phyloP scores from a whole-genome alignment of 1,140 invertebrate species.

The Heliconius eleuchia region DNA sequence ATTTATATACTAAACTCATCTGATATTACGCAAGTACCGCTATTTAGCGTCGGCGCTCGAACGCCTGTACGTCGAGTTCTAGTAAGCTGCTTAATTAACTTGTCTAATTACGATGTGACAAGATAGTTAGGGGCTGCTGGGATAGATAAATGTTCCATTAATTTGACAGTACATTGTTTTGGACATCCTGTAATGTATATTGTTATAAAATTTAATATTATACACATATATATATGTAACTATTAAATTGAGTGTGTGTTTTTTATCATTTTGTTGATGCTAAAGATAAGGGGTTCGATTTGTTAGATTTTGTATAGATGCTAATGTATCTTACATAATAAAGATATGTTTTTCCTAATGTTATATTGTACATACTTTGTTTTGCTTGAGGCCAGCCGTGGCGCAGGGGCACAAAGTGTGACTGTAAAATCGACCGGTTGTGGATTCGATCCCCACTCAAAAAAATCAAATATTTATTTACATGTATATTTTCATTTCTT shows the following conservation, averaged over 20 bases:
- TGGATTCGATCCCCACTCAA: no score
- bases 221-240: background rate
- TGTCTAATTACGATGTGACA: slow-evolving; percentile 37
- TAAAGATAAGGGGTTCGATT: no score
- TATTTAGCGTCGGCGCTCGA: slow-evolving; percentile 26
- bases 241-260: background rate
- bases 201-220: background rate
- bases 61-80: slow-evolving; percentile 21
- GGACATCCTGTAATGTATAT: background rate
- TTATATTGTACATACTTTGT: no score
- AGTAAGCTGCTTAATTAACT: slow-evolving; percentile 34
- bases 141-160: slow-evolving; percentile 33
- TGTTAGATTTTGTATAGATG: no score
- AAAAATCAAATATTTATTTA: no score
- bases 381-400: no score
- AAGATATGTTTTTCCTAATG: no score
- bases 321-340: no score
- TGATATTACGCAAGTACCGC: slow-evolving; percentile 24
- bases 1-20: slow-evolving; percentile 24
- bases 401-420: no score
- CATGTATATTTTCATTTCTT: no score
- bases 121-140: slow-evolving; percentile 29
- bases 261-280: no score
- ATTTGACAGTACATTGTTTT: slow-evolving; percentile 24
- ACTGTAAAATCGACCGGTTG: no score